Base-by-base conservation (phyloP, 2,113 vertebrate genomes). In the Clarias gariepinus region DNA sequence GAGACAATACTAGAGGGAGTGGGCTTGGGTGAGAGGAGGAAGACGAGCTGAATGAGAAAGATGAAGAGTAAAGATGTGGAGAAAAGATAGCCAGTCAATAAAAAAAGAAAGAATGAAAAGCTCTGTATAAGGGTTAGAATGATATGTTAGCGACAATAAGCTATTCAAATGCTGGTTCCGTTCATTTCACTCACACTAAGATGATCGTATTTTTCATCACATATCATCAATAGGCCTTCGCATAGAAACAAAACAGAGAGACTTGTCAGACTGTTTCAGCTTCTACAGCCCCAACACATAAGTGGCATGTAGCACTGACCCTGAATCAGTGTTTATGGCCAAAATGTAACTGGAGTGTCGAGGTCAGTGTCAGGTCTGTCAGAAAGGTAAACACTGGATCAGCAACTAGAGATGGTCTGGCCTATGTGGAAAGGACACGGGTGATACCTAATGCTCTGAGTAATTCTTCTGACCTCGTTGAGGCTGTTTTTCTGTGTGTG, bases 341-440 rank as follows among this genome's bases (percentile, higher is more conserved):
- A 86, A 63, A 82, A 81, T 86, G 85, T 86, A 86, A 82, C 85
- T 53, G 90, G 91, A 89, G 86, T 41, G 63, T 82, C 84, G 76
- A 71, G 30, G 89, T 89, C 91, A 25, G 82, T 84, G 87, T 88
- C 90, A 92, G 91, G 91, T 89, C 88, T 88, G 92, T 92, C 91
- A 91, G 87, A 90, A 89, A 86, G 88, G 91, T 92, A 88, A 92
- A 92, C 92, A 92, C 89, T 87, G 76, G 89, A 36, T 84, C 64
- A 60, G 85, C 84, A 89, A 89, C 86, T 36, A 77, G 91, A 92
- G 83, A 60, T 88, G 88, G 91, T 87, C 87, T 88, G 91, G 87
- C 90, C 90, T n/a, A 79, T 21, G 55, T 89, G 93, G 94, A 93
- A 94, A 94, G 93, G 91, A 91, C 92, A 90, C 92, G 90, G 90